Conservation (phyloP, 2,113 vertebrate species). For the Myodes glareolus region DNA sequence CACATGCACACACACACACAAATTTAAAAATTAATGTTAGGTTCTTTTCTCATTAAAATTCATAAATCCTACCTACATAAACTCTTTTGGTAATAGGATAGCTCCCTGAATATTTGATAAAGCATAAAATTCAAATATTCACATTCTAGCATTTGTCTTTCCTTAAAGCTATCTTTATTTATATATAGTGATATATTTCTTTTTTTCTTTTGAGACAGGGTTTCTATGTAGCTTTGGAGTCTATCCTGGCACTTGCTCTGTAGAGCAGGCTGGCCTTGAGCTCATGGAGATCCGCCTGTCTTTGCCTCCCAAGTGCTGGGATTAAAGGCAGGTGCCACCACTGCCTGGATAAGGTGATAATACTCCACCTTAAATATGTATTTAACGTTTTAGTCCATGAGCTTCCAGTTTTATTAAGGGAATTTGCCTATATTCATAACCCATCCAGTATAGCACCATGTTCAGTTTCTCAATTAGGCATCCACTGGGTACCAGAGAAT, state of each 20-base stretch:
- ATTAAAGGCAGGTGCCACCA: no score
- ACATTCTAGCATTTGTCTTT: slow-evolving; percentile 34
- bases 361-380: slow-evolving; percentile 39
- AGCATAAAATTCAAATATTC: slow-evolving; percentile 26
- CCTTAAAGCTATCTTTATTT: slow-evolving; percentile 27
- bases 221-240: no score
- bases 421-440: slow-evolving; percentile 3
- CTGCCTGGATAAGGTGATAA: neutral
- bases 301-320: no score
- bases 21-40: neutral
- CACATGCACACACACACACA: neutral
- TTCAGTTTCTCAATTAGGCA: neutral
- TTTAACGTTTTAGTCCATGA: slow-evolving; percentile 21
- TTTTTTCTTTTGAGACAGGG: no score
- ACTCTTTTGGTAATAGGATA: neutral
- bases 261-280: no score
- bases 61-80: slow-evolving; percentile 14
- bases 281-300: no score
- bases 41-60: slow-evolving; percentile 35
- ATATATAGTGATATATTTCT: neutral
- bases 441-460: neutral
- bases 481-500: slow-evolving; percentile 11
- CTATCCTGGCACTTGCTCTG: no score
- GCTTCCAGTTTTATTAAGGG: neutral
- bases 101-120: neutral